Evolutionary conservation across 2,113 vertebrate species (phyloP), one percentile per base, ranked within the genome.

Genomic region (Cromileptes altivelis): DNA sequence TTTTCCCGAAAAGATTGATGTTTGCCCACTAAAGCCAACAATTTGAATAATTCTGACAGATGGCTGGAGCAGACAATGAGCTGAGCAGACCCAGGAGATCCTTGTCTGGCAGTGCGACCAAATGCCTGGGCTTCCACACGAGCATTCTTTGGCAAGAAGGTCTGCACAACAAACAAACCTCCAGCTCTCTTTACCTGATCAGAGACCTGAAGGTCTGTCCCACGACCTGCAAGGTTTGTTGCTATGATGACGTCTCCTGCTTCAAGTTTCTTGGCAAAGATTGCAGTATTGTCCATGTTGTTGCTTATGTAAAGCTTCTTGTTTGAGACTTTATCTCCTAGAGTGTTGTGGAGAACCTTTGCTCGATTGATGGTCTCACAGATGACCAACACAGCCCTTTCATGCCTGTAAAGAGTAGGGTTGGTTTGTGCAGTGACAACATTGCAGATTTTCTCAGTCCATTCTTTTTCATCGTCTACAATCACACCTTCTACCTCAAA

Each of bases 281-380:
- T n/a, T 3, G 1, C 23, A 17, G 68, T 60, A 10, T 92, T 92
- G 81, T 94, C 72, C 55, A 78, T 81, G 47, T 93, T 92, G 81
- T 93, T 94, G 61, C 76, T 92, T 6, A 78, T 88, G 70, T 94
- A 94, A 14, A 88, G 70, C 47, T 42, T 92, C 15, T 86, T 77
- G 2, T 77, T 64, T 0, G 3, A 4, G 10, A 86, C 76, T 0
- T 15, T 18, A 17, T 57, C 0, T 60, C 4, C n/a, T 1, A 94
- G 4, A n/a, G 75, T 56, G 1, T 9, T 1, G 0, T 90, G 1
- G 1, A 94, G 6, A 6, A 2, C 33, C 6, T 86, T 47, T n/a
- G 94, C 93, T n/a, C 18, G 55, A 1, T 76, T 82, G 69, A 95
- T 94, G 23, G 93, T 94, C 81, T 95, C 92, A 91, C 94, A 95